These are phyloP conservation scores for Cirrhinus mrigala DNA, from an alignment of 2,797 vertebrate genomes.

Conservation along the genomic window DNA sequence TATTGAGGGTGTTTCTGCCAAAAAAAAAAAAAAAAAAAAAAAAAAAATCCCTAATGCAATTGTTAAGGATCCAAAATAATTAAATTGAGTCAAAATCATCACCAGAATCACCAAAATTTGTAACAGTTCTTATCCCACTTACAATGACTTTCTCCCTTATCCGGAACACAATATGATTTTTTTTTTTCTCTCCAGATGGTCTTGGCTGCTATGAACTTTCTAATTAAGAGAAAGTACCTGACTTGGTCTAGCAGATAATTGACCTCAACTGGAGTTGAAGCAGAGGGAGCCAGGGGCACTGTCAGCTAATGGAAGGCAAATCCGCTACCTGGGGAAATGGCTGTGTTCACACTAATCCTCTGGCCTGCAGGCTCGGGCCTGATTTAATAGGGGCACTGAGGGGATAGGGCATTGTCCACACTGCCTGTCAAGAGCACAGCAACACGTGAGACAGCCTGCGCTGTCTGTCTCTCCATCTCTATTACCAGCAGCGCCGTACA, in stretches of 20 bases:
- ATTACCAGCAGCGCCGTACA: neutral
- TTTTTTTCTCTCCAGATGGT: slow-evolving; percentile 64
- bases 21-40: neutral
- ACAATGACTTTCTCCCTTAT: slow-evolving; percentile 27
- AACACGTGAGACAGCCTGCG: slow-evolving; percentile 70
- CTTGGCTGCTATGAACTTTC: slow-evolving; percentile 58
- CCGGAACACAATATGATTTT: slow-evolving; percentile 62
- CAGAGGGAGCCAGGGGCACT: slow-evolving; percentile 79
- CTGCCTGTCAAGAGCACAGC: slow-evolving; percentile 64
- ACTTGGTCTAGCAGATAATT: slow-evolving; percentile 72
- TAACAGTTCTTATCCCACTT: neutral
- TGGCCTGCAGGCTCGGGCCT: slow-evolving; percentile 79
- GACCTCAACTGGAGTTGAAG: slow-evolving; percentile 79
- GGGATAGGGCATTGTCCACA: slow-evolving; percentile 61
- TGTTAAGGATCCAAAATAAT: neutral
- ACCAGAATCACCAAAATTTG: neutral
- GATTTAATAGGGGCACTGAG: slow-evolving; percentile 75
- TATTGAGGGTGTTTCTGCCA: neutral
- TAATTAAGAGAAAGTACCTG: slow-evolving; percentile 67
- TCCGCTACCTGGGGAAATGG: slow-evolving; percentile 84
- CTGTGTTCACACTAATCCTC: slow-evolving; percentile 84
- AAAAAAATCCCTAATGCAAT: neutral
- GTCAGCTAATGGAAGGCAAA: slow-evolving; percentile 84
- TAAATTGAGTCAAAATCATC: neutral
- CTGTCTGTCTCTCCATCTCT: slow-evolving; percentile 37